Evolutionary conservation across 2,888 invertebrate species (phyloP), one percentile per base, ranked within the genome.

Genomic region (Metacarcinus magister): DNA sequence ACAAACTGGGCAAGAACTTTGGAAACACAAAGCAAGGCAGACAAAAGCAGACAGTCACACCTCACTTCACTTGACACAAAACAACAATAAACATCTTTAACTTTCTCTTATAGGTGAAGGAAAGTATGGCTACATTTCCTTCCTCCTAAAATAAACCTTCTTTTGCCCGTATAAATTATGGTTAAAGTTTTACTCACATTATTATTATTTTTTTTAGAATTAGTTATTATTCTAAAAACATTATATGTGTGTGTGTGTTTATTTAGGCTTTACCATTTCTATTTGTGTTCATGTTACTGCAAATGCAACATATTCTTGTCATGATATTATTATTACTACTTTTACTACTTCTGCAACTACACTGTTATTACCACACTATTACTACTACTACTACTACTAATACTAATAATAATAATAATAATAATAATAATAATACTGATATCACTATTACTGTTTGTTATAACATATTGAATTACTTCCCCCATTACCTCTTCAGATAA

Each of bases 41-140:
- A 87, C 4, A 16, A 39, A 87, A 87, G 39, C 87, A 2, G 87
- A 39, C 39, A 87, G 39, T 32, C 32, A 39, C 87, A 39, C n/a
- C 75, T 13, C 87, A 39, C 32, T 32, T 39, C 39, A 28, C 13
- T 39, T 39, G 87, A 87, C 87, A 39, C 87, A 87, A 2, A 87
- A 39, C 28, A 16, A 32, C 87, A 10, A 87, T 87, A 87, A 87
- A 87, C 87, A 87, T 10, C 75, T 0, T 87, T 87, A 87, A 39
- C 87, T 87, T 87, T 87, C 28, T 87, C 87, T 87, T 87, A 87
- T 87, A 87, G 87, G 87, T 16, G 39, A 5, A 87, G 32, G 39
- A 87, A 87, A 39, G 87, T 87, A 39, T 87, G 87, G 32, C 0
- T 32, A 87, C 39, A 32, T 87, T 39, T 39, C 32, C 87, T 87